Percentiles rank a stretch among this genome's conserved stretches.
Conservation (phyloP, 2,797 vertebrate genomes). For the Amphiprion clarkii region DNA sequence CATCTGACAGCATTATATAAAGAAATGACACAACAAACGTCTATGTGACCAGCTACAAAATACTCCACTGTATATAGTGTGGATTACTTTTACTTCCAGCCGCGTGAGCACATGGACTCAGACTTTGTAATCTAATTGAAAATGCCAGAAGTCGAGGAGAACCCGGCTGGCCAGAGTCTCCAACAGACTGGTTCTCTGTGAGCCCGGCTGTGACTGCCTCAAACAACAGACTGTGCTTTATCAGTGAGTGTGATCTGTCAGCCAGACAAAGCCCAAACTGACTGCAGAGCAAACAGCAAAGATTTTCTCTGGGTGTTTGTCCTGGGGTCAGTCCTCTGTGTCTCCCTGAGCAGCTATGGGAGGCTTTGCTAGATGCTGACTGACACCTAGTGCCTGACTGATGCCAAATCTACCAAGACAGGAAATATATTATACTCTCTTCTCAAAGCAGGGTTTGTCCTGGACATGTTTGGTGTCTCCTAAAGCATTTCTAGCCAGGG, state of each 20-base stretch:
- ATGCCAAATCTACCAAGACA: conserved; percentile 36
- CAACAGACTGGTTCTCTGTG: conserved; percentile 17
- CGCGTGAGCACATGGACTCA: conserved; percentile 22
- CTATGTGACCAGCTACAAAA: no score
- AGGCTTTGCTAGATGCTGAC: conserved; percentile 46
- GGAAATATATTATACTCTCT: not conserved
- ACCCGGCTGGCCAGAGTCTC: conserved; percentile 24
- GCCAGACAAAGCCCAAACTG: conserved; percentile 27
- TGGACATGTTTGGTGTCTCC: no score
- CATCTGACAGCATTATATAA: conserved; percentile 1
- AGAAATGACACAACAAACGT: not conserved
- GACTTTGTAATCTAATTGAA: conserved; percentile 29
- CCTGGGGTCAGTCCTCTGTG: conserved; percentile 29
- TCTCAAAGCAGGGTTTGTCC: not conserved
- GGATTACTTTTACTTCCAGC: not conserved
- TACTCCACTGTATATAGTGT: not conserved
- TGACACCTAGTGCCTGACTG: conserved; percentile 75
- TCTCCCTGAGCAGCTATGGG: conserved; percentile 10
- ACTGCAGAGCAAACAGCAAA: conserved; percentile 46
- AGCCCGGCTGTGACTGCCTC: conserved; percentile 6
- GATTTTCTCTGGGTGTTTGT: conserved; percentile 37
- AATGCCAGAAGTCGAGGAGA: conserved; percentile 40
- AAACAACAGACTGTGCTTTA: conserved; percentile 43
- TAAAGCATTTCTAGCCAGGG: no score
- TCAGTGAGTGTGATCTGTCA: conserved; percentile 22